Evolutionary conservation across 2,888 invertebrate species (phyloP).

Genomic region (Stenchaetothrips biformis): DNA sequence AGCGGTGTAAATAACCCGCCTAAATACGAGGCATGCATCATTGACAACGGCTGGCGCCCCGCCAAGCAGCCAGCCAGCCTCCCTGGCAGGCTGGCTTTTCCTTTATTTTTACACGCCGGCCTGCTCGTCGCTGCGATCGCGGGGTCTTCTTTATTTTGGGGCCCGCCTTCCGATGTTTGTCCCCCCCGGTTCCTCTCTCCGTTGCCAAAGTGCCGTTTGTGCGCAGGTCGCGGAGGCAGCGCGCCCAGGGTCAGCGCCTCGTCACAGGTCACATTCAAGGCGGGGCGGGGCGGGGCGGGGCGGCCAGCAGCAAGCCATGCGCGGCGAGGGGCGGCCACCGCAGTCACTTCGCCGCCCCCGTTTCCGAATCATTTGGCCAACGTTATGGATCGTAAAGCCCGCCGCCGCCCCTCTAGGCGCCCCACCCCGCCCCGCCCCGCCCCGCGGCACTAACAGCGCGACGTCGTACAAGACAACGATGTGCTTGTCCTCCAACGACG

Average conservation of each 20-base stretch:
- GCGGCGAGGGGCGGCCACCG: neutral
- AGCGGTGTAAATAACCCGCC: too few species aligned
- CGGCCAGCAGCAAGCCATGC: neutral
- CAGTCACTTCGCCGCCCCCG: neutral
- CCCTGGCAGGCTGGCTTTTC: too few species aligned
- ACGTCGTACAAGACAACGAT: too few species aligned
- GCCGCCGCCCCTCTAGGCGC: neutral
- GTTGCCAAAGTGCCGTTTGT: neutral
- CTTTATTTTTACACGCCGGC: too few species aligned
- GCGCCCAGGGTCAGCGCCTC: neutral
- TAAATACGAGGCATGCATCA: too few species aligned
- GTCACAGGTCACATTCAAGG: neutral
- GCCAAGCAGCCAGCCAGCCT: too few species aligned
- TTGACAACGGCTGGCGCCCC: too few species aligned
- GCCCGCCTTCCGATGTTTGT: neutral
- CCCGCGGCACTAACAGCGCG: neutral
- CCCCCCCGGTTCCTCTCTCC: neutral
- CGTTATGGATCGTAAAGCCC: conserved; percentile 19
- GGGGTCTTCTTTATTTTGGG: too few species aligned
- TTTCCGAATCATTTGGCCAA: conserved; percentile 10
- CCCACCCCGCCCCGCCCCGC: neutral
- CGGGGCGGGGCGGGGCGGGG: neutral
- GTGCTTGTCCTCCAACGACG: too few species aligned
- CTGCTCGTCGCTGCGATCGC: too few species aligned
- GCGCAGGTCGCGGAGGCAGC: neutral